Conservation (phyloP, 1,140 invertebrate genomes). For the Patella vulgata region DNA sequence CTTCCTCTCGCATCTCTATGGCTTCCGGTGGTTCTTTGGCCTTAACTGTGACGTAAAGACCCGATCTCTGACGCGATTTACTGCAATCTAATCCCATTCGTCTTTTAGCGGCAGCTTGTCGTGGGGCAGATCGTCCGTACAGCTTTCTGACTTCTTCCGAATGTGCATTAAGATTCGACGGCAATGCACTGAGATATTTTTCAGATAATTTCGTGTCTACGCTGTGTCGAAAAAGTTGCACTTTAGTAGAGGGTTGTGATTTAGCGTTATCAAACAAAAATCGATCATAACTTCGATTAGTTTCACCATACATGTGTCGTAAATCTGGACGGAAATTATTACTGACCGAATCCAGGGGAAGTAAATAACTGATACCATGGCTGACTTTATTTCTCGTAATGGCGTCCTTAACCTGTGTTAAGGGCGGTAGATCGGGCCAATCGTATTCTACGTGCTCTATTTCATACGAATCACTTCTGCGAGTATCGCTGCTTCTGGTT, state of each 20-base stretch:
- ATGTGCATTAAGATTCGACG: slow-evolving; percentile 48
- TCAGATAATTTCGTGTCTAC: slow-evolving; percentile 43
- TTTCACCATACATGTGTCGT: slow-evolving; percentile 48
- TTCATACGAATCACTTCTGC: slow-evolving; percentile 7
- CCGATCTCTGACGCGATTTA: slow-evolving; percentile 44
- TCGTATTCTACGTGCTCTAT: slow-evolving; percentile 57
- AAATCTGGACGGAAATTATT: slow-evolving; percentile 54
- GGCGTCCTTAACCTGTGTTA: slow-evolving; percentile 56
- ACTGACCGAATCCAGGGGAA: slow-evolving; percentile 61
- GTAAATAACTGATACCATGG: slow-evolving; percentile 55
- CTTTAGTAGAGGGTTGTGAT: slow-evolving; percentile 27
- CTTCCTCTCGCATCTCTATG: slow-evolving; percentile 48
- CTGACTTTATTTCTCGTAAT: slow-evolving; percentile 53
- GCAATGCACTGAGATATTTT: slow-evolving; percentile 27
- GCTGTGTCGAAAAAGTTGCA: slow-evolving; percentile 53
- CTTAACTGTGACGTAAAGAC: slow-evolving; percentile 50
- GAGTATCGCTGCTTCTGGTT: not conserved
- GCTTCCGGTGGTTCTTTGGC: slow-evolving; percentile 48
- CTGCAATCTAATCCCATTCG: slow-evolving; percentile 29
- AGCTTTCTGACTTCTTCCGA: slow-evolving; percentile 47
- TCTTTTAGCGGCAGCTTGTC: slow-evolving; percentile 35
- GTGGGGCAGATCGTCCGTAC: slow-evolving; percentile 52
- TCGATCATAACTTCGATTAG: too few species aligned
- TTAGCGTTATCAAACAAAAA: too few species aligned
- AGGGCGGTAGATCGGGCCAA: slow-evolving; percentile 59